phyloP scores from a whole-genome alignment of 1,140 invertebrate genomes.

The Galendromus occidentalis region DNA sequence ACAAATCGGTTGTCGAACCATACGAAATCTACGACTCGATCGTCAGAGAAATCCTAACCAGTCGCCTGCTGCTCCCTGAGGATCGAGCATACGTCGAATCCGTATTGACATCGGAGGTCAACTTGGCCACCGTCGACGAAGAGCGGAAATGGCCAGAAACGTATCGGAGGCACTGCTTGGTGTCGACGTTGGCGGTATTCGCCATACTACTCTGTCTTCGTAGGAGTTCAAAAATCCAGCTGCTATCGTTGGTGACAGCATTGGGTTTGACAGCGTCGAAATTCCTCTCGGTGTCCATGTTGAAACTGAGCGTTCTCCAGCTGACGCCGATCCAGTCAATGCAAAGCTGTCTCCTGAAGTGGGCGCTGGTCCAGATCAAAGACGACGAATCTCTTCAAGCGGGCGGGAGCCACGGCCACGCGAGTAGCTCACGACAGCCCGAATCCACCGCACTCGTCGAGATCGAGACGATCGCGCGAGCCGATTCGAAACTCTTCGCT shows the following conservation, averaged over 20 bases:
- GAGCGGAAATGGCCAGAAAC: conserved; percentile 1
- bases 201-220: neutral
- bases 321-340: neutral
- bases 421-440: neutral
- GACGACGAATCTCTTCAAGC: conserved; percentile 1
- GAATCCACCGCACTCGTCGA: neutral
- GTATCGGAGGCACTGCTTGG: neutral
- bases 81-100: conserved; percentile 1
- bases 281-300: neutral
- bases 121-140: neutral
- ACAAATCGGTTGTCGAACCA: conserved; percentile 3
- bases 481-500: neutral
- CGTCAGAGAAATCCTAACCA: neutral
- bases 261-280: conserved; percentile 6
- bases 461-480: conserved; percentile 7
- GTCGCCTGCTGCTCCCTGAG: neutral
- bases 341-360: conserved; percentile 4
- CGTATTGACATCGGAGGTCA: neutral
- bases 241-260: neutral
- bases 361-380: conserved; percentile 8
- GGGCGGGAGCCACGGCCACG: neutral
- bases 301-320: neutral
- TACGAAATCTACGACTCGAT: conserved; percentile 8
- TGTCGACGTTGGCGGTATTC: neutral
- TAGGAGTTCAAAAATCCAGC: neutral